Evolutionary conservation across 1,140 invertebrate species (phyloP), one percentile per base, ranked within the genome.

Genomic region (Drosophila varians): DNA sequence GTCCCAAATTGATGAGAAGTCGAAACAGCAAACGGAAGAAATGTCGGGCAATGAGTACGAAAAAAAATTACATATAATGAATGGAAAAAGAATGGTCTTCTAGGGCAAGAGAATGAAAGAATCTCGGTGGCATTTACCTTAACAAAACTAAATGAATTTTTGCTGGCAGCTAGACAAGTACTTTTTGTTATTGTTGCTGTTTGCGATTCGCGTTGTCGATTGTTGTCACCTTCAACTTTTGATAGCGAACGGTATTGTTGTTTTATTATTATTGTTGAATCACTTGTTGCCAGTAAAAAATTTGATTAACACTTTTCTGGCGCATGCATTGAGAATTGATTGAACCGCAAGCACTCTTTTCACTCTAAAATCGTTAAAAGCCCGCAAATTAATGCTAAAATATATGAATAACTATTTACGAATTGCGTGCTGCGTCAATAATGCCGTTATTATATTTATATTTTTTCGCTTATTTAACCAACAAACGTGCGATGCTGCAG

Each of bases 261-360:
- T 43, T 38, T 12, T 38, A 14, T 38, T 16, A 38, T 61, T 42
- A 49, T 45, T 64, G 23, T 36, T 53, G 48, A 56, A 65, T 55
- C 74, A 84, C 79, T 84, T 72, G 60, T 84, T 77, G 64, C 71
- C 65, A 71, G 53, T 74, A 74, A 71, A 83, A 66, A 58, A 56
- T 73, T 46, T 72, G 79, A 83, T 84, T 83, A 84, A 48, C 79
- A 83, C 79, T 74, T 78, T 68, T 45, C 45, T 49, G 62, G 55
- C 64, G 76, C 76, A 70, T 79, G 76, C 51, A 78, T 56, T 18
- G 57, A 51, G 18, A 43, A 61, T 57, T 34, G 34, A 52, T 73
- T 71, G 40, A 74, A 65, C 57, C 75, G 83, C 14, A 73, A 52
- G 9, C 62, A 77, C 69, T 58, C 38, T 45, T 73, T 55, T 51